Base-by-base conservation (phyloP, 1,140 invertebrate genomes). In the Ips nitidus region DNA sequence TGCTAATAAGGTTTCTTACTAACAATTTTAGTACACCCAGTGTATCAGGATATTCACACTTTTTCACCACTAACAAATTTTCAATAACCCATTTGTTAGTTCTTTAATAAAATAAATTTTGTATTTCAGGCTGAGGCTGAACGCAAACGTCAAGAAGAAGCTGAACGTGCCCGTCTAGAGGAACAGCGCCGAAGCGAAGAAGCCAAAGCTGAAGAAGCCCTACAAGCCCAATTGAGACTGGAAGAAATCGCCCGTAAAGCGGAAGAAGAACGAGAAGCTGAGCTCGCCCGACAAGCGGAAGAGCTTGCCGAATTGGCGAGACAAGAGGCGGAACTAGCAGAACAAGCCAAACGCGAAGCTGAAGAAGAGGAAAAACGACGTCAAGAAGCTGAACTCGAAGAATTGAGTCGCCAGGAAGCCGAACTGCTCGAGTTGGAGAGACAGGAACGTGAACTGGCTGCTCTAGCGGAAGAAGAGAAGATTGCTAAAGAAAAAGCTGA, bases 271-370 rank as follows among this genome's bases (percentile, higher is more conserved):
- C 84, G 79, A 75, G 82, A 80, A 79, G 83, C 77, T 37, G 82
- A 83, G 60, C 74, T 81, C 65, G 78, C 75, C 2, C 74, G 80
- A 68, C 80, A 77, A 79, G 87, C 86, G 50, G 85, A 87, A 79
- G 85, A 86, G 71, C 80, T 79, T 71, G 79, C 79, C 47, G 80
- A 80, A 74, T 69, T 80, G 37, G 79, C 79, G 67, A 75, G 78
- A 57, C 80, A 86, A 83, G 84, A 85, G 73, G 84, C 84, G 42
- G 85, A 86, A 75, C 78, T 88, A 75, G 86, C 84, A 4, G 87
- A 88, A 79, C 83, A 74, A 36, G 73, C 74, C 36, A 71, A 69
- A 43, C 84, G 85, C 80, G 86, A 88, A 75, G 84, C 83, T 4
- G 86, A 88, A 78, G 70, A 84, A 69, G 70, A 69, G 52, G 71